Percentiles rank a stretch among this genome's conserved stretches.
These are phyloP conservation scores for Porites lobata DNA, from an alignment of 92 coral and sea anemone species.

Conservation along the genomic window DNA sequence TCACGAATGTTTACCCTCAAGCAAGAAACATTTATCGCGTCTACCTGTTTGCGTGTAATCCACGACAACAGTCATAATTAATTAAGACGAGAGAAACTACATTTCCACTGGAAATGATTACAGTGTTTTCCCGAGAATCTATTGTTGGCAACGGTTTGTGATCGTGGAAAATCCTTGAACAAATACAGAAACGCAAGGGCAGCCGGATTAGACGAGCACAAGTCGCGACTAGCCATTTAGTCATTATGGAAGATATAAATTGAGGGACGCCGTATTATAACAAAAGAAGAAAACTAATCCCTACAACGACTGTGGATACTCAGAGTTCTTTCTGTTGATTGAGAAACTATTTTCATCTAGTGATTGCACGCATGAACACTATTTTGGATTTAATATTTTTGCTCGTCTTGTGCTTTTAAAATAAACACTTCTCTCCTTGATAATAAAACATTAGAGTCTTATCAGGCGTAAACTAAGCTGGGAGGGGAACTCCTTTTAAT, in stretches of 20 bases:
- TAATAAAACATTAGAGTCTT: neutral
- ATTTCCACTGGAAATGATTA: conserved; percentile 27
- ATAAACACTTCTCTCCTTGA: too few relatives aligned
- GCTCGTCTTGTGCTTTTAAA: neutral
- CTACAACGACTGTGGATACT: neutral
- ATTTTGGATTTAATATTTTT: neutral
- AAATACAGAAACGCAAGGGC: neutral
- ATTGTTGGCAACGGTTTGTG: conserved; percentile 7
- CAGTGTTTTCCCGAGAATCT: conserved; percentile 17
- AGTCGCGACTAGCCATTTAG: neutral
- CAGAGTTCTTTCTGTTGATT: neutral
- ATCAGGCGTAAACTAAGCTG: too few relatives aligned
- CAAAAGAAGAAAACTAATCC: conserved; percentile 1
- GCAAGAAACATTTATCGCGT: neutral
- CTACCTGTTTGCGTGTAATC: neutral
- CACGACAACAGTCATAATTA: neutral
- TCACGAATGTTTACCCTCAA: neutral
- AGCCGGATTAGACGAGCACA: neutral
- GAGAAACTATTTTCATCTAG: neutral
- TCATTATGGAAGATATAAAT: neutral
- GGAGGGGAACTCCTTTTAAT: too few relatives aligned
- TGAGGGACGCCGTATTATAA: neutral
- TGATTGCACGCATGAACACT: conserved; percentile 15
- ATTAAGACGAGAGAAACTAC: neutral
- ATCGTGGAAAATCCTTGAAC: conserved; percentile 14